These are phyloP conservation scores for Coenobita brevimanus DNA, from an alignment of 1,140 invertebrate species.

Conservation along the genomic window DNA sequence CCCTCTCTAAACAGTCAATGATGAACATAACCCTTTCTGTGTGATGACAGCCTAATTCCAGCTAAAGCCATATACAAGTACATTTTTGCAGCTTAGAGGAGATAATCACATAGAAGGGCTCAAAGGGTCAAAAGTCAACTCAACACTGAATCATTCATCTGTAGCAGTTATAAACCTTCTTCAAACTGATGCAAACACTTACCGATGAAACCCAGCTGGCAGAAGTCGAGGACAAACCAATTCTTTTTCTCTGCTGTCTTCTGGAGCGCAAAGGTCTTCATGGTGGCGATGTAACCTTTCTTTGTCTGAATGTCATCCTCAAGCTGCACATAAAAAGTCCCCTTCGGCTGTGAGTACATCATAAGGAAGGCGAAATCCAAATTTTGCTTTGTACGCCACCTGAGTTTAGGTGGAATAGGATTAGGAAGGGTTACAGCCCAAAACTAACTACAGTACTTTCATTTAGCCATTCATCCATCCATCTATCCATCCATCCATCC, in stretches of 20 bases:
- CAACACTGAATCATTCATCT: not conserved
- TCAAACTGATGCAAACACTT: conserved; percentile 70
- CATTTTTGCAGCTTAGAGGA: no score
- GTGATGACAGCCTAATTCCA: no score
- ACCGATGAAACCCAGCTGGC: conserved; percentile 93
- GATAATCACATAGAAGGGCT: no score
- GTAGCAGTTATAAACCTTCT: not conserved
- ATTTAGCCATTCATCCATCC: no score
- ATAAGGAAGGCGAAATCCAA: conserved; percentile 96
- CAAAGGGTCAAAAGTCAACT: no score
- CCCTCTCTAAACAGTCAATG: no score
- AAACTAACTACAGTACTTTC: no score
- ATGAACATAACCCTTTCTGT: no score
- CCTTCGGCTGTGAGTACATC: conserved; percentile 88
- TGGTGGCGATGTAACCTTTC: conserved; percentile 78
- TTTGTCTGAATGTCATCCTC: conserved; percentile 97
- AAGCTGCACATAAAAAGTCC: conserved; percentile 81
- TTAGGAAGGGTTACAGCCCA: no score
- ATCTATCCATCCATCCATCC: no score
- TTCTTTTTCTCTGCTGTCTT: conserved; percentile 83
- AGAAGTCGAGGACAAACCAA: conserved; percentile 97
- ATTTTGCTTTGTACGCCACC: conserved; percentile 98
- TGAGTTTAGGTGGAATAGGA: no score
- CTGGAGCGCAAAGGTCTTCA: conserved; percentile 91
- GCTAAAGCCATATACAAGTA: no score